phyloP scores from a whole-genome alignment of 2,888 invertebrate species.

The Colostygia pectinataria region DNA sequence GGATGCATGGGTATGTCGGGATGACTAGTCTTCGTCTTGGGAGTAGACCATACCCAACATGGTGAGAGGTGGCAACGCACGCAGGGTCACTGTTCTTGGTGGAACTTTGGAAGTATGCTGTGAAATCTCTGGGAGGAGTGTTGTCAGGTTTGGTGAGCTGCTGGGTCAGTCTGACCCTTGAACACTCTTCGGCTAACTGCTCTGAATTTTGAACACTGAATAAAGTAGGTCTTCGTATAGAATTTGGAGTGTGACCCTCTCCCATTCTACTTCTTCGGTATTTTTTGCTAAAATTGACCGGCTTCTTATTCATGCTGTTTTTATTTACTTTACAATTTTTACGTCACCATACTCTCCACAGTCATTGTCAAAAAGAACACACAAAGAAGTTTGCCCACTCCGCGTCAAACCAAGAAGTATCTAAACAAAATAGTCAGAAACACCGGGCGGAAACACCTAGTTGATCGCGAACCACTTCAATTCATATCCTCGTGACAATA shows the following conservation, averaged over 20 bases:
- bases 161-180: conserved; percentile 41
- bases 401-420: conserved; percentile 39
- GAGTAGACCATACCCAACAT: conserved; percentile 10
- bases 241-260: conserved; percentile 17
- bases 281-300: conserved; percentile 25
- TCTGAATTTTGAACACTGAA: conserved; percentile 40
- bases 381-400: conserved; percentile 43
- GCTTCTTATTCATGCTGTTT: conserved; percentile 30
- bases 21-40: conserved; percentile 18
- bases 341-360: conserved; percentile 35
- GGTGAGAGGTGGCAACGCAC: conserved; percentile 45
- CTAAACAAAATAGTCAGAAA: conserved; percentile 53
- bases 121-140: conserved; percentile 41
- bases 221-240: conserved; percentile 30
- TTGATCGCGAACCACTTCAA: conserved; percentile 81
- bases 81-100: conserved; percentile 35
- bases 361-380: conserved; percentile 39
- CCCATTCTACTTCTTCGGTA: conserved; percentile 20
- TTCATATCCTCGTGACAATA: conserved; percentile 79
- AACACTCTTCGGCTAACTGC: conserved; percentile 40
- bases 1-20: conserved; percentile 42
- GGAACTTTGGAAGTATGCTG: conserved; percentile 43
- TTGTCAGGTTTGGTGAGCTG: conserved; percentile 28
- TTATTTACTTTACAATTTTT: conserved; percentile 38
- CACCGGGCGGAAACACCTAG: conserved; percentile 78